These are phyloP conservation scores for Sylvilagus floridanus DNA, from an alignment of 2,797 vertebrate species.

Conservation along the genomic window DNA sequence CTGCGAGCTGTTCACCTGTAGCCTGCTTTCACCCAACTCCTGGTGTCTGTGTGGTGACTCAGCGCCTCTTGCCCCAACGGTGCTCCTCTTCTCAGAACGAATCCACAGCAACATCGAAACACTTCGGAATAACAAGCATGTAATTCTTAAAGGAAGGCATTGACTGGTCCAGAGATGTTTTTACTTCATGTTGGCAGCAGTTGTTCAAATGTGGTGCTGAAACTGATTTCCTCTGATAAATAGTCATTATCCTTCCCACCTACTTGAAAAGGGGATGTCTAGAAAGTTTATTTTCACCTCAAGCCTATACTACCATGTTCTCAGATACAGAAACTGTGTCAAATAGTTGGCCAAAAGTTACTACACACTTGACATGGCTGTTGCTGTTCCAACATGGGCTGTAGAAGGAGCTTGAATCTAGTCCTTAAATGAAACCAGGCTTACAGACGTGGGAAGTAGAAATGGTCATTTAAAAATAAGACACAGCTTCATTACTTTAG, in stretches of 20 bases:
- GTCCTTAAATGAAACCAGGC: background rate
- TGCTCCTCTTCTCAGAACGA: no score
- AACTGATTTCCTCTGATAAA: background rate
- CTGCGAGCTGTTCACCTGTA: no score
- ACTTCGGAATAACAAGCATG: background rate
- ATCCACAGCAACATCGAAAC: no score
- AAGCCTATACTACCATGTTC: constrained; percentile 7
- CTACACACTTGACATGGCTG: background rate
- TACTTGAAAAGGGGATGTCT: background rate
- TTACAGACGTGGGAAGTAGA: background rate
- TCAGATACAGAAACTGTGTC: background rate
- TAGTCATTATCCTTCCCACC: background rate
- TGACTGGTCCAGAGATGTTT: background rate
- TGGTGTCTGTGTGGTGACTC: no score
- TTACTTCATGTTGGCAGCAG: constrained; percentile 17
- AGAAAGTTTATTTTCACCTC: constrained; percentile 30
- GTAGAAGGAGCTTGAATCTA: background rate
- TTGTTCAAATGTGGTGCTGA: constrained; percentile 42
- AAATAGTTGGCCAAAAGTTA: background rate
- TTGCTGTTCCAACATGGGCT: background rate
- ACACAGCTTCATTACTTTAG: background rate
- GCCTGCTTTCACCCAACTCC: no score
- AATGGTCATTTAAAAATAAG: background rate
- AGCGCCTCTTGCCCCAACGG: no score
- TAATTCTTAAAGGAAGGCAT: background rate